These are phyloP conservation scores for Drosophila melanica DNA, from an alignment of 1,140 invertebrate genomes.

Conservation along the genomic window DNA sequence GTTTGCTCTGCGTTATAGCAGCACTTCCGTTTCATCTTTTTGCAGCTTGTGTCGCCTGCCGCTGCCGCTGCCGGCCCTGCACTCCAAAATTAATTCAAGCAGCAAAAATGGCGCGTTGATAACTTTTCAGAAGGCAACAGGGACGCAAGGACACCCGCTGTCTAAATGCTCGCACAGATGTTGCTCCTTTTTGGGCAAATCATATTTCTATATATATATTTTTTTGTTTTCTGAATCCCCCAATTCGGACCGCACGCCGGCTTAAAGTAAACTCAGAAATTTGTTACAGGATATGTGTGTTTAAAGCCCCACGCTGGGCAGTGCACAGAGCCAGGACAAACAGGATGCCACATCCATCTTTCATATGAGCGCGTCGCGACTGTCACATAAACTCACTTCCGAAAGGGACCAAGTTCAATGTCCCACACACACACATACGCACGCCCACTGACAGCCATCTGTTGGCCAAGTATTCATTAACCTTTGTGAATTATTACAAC, in stretches of 20 bases:
- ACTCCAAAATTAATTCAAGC: slow-evolving; percentile 75
- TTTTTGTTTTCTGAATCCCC: slow-evolving; percentile 16
- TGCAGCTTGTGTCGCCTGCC: slow-evolving; percentile 3
- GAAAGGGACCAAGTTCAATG: slow-evolving; percentile 38
- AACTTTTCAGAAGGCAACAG: slow-evolving; percentile 48
- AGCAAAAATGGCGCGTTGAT: slow-evolving; percentile 74
- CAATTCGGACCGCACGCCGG: slow-evolving; percentile 45
- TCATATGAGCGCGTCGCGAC: slow-evolving; percentile 3
- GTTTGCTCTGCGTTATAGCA: slow-evolving; percentile 75
- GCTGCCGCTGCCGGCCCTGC: slow-evolving; percentile 8
- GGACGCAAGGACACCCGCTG: slow-evolving; percentile 27
- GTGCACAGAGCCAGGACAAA: slow-evolving; percentile 8
- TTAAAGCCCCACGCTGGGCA: slow-evolving; percentile 37
- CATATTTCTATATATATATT: not conserved
- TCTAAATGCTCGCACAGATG: slow-evolving; percentile 55
- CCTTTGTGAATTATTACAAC: slow-evolving; percentile 35
- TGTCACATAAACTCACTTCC: not conserved
- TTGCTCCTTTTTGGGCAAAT: slow-evolving; percentile 12
- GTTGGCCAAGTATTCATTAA: slow-evolving; percentile 25
- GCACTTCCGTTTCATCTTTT: slow-evolving; percentile 62
- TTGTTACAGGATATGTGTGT: slow-evolving; percentile 45
- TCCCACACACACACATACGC: slow-evolving; percentile 4
- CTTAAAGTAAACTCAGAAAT: slow-evolving; percentile 43
- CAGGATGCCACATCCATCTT: slow-evolving; percentile 7
- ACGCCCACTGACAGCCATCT: slow-evolving; percentile 5